These are phyloP conservation scores for Sorex maritimensis DNA, from an alignment of 2,797 vertebrate genomes.

Conservation along the genomic window DNA sequence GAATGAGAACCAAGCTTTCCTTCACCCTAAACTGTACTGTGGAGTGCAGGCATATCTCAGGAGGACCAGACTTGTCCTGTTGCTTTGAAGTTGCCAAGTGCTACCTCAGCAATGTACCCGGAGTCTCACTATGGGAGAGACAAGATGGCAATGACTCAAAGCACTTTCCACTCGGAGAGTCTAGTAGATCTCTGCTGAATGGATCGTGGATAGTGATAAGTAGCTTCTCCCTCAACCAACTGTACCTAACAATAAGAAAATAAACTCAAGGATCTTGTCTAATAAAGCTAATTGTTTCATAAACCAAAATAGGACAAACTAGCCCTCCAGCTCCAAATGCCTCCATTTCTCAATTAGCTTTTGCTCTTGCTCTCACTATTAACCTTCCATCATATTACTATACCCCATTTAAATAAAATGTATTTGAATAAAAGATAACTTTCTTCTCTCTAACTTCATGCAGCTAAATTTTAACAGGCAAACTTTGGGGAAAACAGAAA, in stretches of 20 bases:
- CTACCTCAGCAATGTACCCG: neutral
- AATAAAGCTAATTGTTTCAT: neutral
- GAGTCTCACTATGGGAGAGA: neutral
- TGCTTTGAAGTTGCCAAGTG: neutral
- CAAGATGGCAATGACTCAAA: neutral
- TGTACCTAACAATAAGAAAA: neutral
- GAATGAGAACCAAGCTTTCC: neutral
- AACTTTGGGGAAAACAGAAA: slow-evolving; percentile 12
- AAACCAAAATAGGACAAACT: neutral
- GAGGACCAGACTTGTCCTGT: neutral
- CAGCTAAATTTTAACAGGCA: neutral
- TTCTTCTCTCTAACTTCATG: neutral
- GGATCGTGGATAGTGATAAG: neutral
- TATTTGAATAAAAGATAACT: slow-evolving; percentile 10
- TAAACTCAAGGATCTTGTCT: neutral
- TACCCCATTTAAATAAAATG: slow-evolving; percentile 54
- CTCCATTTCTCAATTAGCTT: neutral
- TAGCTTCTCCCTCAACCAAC: neutral
- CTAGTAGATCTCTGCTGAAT: neutral
- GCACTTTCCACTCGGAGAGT: neutral
- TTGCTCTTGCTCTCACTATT: slow-evolving; percentile 56
- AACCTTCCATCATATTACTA: neutral
- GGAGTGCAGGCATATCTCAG: neutral
- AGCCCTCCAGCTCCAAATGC: neutral
- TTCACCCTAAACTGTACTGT: neutral